Percentiles rank a stretch among this genome's conserved stretches.
phyloP scores from a whole-genome alignment of 2,888 invertebrate genomes.

The Ochropacha duplaris region DNA sequence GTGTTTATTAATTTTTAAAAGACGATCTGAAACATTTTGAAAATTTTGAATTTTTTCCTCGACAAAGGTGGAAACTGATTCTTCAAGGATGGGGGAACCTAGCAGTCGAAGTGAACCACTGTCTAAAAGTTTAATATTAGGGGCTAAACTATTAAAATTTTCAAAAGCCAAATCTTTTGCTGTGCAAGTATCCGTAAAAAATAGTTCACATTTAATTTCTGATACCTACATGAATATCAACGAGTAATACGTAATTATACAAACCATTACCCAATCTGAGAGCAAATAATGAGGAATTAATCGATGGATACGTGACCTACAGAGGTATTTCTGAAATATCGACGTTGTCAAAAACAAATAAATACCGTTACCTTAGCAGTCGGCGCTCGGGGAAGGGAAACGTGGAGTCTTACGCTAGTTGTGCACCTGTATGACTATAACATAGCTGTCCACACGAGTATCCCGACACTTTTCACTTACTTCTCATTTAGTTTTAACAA shows the following conservation, averaged over 20 bases:
- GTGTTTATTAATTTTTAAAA: too few species aligned
- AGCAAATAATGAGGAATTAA: slow-evolving; percentile 28
- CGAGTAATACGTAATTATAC: not conserved
- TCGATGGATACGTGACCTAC: slow-evolving; percentile 40
- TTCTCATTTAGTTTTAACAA: slow-evolving; percentile 56
- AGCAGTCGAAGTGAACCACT: too few species aligned
- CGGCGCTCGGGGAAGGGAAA: slow-evolving; percentile 46
- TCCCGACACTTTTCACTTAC: slow-evolving; percentile 51
- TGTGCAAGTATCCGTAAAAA: too few species aligned
- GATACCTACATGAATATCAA: too few species aligned
- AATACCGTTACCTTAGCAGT: slow-evolving; percentile 77
- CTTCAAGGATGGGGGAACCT: too few species aligned
- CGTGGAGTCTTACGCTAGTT: slow-evolving; percentile 39
- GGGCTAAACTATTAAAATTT: too few species aligned
- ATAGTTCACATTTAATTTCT: too few species aligned
- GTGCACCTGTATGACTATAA: slow-evolving; percentile 50
- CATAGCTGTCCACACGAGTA: slow-evolving; percentile 51
- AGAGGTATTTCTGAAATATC: slow-evolving; percentile 38
- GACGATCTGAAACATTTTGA: too few species aligned
- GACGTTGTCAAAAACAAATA: slow-evolving; percentile 76
- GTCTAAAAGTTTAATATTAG: too few species aligned
- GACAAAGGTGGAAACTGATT: too few species aligned
- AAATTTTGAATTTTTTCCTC: too few species aligned
- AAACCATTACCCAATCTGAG: slow-evolving; percentile 20
- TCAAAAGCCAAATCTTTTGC: too few species aligned